Conservation (phyloP, 2,888 invertebrate genomes). For the Mythimna pallens region DNA sequence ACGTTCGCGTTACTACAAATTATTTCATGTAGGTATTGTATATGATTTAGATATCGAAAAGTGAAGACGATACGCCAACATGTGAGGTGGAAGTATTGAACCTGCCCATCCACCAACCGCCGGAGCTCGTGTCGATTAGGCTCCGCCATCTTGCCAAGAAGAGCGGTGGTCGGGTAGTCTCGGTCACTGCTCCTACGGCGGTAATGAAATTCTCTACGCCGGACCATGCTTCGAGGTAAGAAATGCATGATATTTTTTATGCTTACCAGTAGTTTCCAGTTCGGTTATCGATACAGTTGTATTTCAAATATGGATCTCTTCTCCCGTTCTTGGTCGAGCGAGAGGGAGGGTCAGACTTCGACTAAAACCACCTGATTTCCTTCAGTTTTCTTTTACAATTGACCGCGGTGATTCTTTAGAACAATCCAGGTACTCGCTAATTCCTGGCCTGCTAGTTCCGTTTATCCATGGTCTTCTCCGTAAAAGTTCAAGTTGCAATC, state of each 20-base stretch:
- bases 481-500: too few species aligned
- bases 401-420: too few species aligned
- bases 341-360: too few species aligned
- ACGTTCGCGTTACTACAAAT: not conserved
- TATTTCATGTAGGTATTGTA: not conserved
- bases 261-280: not conserved
- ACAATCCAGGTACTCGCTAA: too few species aligned
- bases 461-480: too few species aligned
- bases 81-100: conserved; percentile 93
- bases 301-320: not conserved
- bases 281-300: not conserved
- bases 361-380: too few species aligned
- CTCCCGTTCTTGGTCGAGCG: too few species aligned
- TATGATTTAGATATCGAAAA: conserved; percentile 68
- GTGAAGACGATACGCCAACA: conserved; percentile 79
- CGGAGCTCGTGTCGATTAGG: conserved; percentile 90
- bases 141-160: conserved; percentile 94
- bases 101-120: conserved; percentile 91
- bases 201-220: conserved; percentile 93
- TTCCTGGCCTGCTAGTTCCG: too few species aligned
- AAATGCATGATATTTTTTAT: not conserved
- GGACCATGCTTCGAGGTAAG: conserved; percentile 93
- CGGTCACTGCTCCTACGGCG: conserved; percentile 92
- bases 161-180: conserved; percentile 94
- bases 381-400: too few species aligned